A percentile compares a stretch with the other conserved stretches of the same genome.
These are phyloP conservation scores for Rhabdomys dilectus DNA, from an alignment of 2,113 vertebrate genomes.

Conservation along the genomic window DNA sequence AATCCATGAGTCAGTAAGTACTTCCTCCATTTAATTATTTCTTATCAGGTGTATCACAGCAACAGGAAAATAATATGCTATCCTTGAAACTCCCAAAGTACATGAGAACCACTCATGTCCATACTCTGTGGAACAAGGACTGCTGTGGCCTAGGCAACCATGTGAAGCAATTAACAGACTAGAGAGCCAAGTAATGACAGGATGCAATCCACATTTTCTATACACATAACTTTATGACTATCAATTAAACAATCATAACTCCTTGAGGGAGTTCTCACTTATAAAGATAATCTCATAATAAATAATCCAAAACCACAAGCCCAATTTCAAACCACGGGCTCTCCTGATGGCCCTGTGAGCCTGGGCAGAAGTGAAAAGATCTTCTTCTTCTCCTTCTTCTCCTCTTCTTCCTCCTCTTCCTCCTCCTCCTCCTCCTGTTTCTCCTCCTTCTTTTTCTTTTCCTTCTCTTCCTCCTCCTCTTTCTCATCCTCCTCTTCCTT, in stretches of 20 bases:
- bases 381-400: no score
- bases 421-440: no score
- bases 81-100: conserved; percentile 23
- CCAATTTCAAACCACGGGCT: not conserved
- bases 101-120: not conserved
- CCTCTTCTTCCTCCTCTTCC: no score
- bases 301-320: not conserved
- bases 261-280: not conserved
- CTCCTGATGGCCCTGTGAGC: not conserved
- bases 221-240: not conserved
- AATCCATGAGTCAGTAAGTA: not conserved
- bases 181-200: not conserved
- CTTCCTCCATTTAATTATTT: not conserved
- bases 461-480: no score
- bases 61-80: not conserved
- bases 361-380: not conserved
- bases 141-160: not conserved
- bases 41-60: not conserved
- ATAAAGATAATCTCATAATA: conserved; percentile 16
- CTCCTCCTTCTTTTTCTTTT: no score
- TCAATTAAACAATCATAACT: not conserved
- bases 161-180: not conserved
- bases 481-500: fast-evolving
- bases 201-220: not conserved
- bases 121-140: not conserved